Conservation (phyloP, 2,113 vertebrate species). For the Sylvietta virens region DNA sequence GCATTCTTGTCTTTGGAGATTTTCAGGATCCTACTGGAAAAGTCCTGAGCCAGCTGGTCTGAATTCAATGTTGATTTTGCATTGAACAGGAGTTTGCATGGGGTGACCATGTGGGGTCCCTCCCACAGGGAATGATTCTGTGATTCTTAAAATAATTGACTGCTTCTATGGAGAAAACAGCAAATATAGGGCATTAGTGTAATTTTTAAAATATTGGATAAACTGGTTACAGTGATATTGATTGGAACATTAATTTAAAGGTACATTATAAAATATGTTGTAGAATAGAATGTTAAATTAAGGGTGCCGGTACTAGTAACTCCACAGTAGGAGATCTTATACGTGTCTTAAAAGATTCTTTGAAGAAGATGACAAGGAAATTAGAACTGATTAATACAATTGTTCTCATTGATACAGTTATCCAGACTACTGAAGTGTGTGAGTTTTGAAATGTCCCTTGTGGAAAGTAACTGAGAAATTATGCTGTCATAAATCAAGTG, state of each 20-base stretch:
- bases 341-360: neutral
- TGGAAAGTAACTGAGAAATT: neutral
- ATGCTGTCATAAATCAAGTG: neutral
- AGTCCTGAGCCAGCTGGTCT: neutral
- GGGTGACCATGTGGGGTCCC: neutral
- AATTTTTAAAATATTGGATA: neutral
- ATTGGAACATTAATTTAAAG: neutral
- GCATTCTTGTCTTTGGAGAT: neutral
- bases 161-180: neutral
- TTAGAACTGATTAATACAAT: neutral
- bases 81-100: neutral
- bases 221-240: neutral
- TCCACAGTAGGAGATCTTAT: neutral
- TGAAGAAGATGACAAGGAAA: neutral
- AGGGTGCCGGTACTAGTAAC: neutral
- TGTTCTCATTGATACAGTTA: neutral
- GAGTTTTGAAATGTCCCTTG: neutral
- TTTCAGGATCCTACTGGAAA: neutral
- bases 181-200: neutral
- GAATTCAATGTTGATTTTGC: neutral
- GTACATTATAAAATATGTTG: neutral
- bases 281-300: neutral
- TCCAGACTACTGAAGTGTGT: neutral
- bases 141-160: neutral
- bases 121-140: neutral